phyloP scores from a whole-genome alignment of 2,113 vertebrate species.

The Sarotherodon lohbergeri region DNA sequence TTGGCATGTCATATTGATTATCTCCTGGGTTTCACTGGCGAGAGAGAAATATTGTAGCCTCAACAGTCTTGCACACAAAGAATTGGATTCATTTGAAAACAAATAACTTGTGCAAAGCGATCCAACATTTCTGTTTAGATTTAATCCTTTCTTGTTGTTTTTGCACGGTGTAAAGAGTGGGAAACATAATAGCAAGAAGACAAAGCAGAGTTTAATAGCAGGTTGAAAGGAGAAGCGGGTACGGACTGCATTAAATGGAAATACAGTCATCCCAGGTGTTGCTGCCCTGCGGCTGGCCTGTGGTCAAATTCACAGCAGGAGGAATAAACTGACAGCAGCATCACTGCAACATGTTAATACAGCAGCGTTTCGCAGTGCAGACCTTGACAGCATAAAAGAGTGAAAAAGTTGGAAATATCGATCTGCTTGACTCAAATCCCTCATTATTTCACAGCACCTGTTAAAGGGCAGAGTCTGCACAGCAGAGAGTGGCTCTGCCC shows the following conservation, averaged over 20 bases:
- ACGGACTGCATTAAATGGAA: neutral
- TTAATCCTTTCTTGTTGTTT: slow-evolving; percentile 23
- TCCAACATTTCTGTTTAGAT: slow-evolving; percentile 36
- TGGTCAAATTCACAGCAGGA: neutral
- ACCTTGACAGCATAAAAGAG: neutral
- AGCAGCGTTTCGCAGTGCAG: neutral
- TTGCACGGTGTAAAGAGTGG: neutral
- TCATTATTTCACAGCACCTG: slow-evolving; percentile 54
- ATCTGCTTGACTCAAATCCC: slow-evolving; percentile 29
- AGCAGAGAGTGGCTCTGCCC: neutral
- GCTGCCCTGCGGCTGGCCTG: neutral
- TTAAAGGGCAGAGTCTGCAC: slow-evolving; percentile 8
- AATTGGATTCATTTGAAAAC: slow-evolving; percentile 56
- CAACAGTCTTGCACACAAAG: slow-evolving; percentile 52
- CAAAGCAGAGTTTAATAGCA: neutral
- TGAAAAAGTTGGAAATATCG: slow-evolving; percentile 43
- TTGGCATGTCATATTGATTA: slow-evolving; percentile 78
- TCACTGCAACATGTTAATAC: slow-evolving; percentile 32
- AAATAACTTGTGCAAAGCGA: slow-evolving; percentile 62
- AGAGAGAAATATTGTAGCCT: slow-evolving; percentile 69
- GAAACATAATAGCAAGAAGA: neutral
- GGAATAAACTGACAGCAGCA: slow-evolving; percentile 11
- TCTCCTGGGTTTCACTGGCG: slow-evolving; percentile 70
- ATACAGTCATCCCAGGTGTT: neutral
- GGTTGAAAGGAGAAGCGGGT: neutral